A percentile compares a stretch with the other conserved stretches of the same genome.
Conservation (phyloP, 2,113 vertebrate species). For the Fukomys damarensis region DNA sequence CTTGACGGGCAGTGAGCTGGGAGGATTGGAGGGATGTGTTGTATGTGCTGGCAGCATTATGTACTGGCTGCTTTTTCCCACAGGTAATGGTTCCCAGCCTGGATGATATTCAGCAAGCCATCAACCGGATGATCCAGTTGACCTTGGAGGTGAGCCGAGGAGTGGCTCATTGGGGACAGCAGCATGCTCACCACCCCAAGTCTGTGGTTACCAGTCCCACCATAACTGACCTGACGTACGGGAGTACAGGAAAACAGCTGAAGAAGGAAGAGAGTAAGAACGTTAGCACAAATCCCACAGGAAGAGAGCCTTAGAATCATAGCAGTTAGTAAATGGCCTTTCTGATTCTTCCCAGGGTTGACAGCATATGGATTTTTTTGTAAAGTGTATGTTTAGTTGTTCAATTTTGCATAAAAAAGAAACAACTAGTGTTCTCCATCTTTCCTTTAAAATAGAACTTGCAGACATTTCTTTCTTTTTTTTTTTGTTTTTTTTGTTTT, state of each 20-base stretch:
- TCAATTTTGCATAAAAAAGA: neutral
- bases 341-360: neutral
- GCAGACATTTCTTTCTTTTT: neutral
- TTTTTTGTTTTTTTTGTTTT: too few relatives aligned
- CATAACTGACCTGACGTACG: neutral
- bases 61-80: slow-evolving; percentile 38
- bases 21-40: neutral
- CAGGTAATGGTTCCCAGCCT: slow-evolving; percentile 90
- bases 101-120: slow-evolving; percentile 89
- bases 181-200: slow-evolving; percentile 58
- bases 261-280: slow-evolving; percentile 84
- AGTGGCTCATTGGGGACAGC: slow-evolving; percentile 88
- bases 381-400: neutral
- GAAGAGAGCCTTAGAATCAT: neutral
- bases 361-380: neutral
- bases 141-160: slow-evolving; percentile 90
- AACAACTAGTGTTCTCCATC: neutral
- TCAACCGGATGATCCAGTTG: slow-evolving; percentile 87
- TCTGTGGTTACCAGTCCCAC: neutral
- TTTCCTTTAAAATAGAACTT: neutral
- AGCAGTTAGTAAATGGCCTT: neutral
- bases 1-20: too few relatives aligned
- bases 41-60: too few relatives aligned
- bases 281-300: neutral
- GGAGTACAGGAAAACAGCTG: neutral